Percentiles rank a stretch among this genome's conserved stretches.
Evolutionary conservation across 2,888 invertebrate species (phyloP).

Genomic region (Anticlea derivata): DNA sequence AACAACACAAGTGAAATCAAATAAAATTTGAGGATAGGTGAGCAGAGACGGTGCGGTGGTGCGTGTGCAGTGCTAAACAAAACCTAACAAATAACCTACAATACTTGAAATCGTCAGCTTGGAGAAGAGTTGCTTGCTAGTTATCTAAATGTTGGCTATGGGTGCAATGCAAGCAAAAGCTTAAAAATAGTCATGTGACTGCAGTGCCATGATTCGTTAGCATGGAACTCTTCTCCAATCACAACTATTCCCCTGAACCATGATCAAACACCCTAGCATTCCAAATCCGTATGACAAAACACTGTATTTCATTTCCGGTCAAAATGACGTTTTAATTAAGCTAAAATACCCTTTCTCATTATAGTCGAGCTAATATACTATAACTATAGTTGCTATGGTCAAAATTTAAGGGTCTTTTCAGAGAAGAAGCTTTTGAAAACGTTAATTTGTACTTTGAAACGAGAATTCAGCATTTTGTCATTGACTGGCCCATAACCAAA

Average conservation of each 20-base stretch:
- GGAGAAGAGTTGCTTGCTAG: conserved; percentile 9
- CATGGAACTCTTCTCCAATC: conserved; percentile 15
- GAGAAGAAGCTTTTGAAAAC: too few relatives aligned
- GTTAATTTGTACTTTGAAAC: background rate
- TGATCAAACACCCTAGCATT: background rate
- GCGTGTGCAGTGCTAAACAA: conserved; percentile 30
- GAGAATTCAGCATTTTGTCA: conserved; percentile 4
- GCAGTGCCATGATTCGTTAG: background rate
- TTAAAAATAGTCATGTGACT: conserved; percentile 1
- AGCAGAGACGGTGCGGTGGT: conserved; percentile 33
- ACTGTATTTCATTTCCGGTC: background rate
- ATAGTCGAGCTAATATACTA: too few relatives aligned
- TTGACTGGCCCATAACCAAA: background rate
- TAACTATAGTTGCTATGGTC: background rate
- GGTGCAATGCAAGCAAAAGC: background rate
- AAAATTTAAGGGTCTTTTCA: background rate
- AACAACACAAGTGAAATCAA: conserved; percentile 64
- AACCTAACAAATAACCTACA: conserved; percentile 8
- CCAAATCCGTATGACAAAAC: conserved; percentile 8
- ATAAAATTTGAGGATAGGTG: conserved; percentile 39
- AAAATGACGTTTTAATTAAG: too few relatives aligned
- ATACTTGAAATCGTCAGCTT: too few relatives aligned
- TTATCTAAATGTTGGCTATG: conserved; percentile 3
- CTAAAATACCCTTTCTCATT: too few relatives aligned
- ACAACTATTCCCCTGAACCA: conserved; percentile 3